A percentile compares a stretch with the other conserved stretches of the same genome.
These are phyloP conservation scores for Olivierus martensii DNA, from an alignment of 1,140 invertebrate genomes.

Conservation along the genomic window DNA sequence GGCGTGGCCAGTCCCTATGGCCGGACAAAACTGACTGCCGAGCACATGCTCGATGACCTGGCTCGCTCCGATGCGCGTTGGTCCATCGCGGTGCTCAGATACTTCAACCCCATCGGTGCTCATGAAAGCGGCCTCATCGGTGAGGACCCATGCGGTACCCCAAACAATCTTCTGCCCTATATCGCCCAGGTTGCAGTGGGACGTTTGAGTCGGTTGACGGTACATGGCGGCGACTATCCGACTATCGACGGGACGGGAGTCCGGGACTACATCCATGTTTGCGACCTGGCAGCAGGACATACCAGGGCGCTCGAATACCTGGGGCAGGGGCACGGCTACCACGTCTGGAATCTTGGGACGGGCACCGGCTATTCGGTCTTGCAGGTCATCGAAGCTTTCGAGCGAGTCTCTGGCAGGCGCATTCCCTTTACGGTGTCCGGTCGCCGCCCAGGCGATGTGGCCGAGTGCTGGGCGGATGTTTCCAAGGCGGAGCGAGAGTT, in stretches of 20 bases:
- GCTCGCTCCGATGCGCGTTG: slow-evolving; percentile 28
- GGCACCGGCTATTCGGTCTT: slow-evolving; percentile 83
- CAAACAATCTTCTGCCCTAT: slow-evolving; percentile 93
- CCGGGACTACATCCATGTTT: slow-evolving; percentile 93
- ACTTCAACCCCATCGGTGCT: slow-evolving; percentile 97
- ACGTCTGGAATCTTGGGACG: slow-evolving; percentile 87
- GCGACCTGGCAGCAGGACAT: slow-evolving; percentile 84
- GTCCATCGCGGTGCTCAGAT: slow-evolving; percentile 57
- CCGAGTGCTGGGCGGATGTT: slow-evolving; percentile 67
- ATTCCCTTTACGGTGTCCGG: slow-evolving; percentile 60
- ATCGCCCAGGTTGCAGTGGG: slow-evolving; percentile 90
- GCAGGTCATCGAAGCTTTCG: slow-evolving; percentile 71
- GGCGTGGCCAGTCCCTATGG: slow-evolving; percentile 82
- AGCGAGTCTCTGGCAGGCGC: slow-evolving; percentile 46
- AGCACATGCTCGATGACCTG: slow-evolving; percentile 35
- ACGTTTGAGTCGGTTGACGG: slow-evolving; percentile 52
- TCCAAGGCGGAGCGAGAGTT: slow-evolving; percentile 55
- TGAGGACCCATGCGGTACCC: slow-evolving; percentile 83
- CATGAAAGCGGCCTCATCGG: slow-evolving; percentile 83
- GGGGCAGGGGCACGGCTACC: slow-evolving; percentile 43
- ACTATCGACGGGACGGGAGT: slow-evolving; percentile 91
- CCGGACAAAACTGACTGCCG: slow-evolving; percentile 39
- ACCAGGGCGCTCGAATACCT: slow-evolving; percentile 62
- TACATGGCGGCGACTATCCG: slow-evolving; percentile 84
- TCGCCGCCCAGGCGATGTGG: slow-evolving; percentile 67